phyloP scores from a whole-genome alignment of 2,888 invertebrate species.

The Busseola fusca region DNA sequence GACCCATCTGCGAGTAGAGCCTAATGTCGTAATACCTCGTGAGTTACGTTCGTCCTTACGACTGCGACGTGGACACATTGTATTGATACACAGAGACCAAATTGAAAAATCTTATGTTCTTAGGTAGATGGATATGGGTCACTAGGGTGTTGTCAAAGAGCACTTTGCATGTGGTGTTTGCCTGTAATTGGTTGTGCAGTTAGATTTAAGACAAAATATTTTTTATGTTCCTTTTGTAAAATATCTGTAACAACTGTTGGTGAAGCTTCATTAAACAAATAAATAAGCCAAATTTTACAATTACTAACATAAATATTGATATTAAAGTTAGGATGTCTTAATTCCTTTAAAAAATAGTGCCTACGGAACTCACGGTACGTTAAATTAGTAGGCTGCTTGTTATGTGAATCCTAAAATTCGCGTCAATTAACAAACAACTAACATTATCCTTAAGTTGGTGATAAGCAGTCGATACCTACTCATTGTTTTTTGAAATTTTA shows the following conservation, averaged over 20 bases:
- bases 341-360: background rate
- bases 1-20: background rate
- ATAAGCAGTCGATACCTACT: constrained; percentile 6
- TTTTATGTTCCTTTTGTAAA: too few species aligned
- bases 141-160: too few species aligned
- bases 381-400: background rate
- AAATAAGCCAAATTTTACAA: too few species aligned
- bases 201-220: too few species aligned
- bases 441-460: constrained; percentile 36
- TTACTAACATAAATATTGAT: background rate
- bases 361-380: background rate
- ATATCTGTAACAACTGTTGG: background rate
- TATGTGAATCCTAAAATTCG: constrained; percentile 8
- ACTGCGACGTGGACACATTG: background rate
- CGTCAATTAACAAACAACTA: background rate
- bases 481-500: constrained; percentile 22
- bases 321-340: background rate
- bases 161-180: too few species aligned
- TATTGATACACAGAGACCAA: background rate
- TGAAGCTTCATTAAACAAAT: too few species aligned
- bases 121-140: background rate
- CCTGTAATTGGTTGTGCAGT: too few species aligned
- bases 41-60: background rate
- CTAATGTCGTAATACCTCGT: background rate
- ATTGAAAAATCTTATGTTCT: background rate